These are phyloP conservation scores for Tanytarsus gracilentus DNA, from an alignment of 2,888 invertebrate genomes.

Conservation along the genomic window DNA sequence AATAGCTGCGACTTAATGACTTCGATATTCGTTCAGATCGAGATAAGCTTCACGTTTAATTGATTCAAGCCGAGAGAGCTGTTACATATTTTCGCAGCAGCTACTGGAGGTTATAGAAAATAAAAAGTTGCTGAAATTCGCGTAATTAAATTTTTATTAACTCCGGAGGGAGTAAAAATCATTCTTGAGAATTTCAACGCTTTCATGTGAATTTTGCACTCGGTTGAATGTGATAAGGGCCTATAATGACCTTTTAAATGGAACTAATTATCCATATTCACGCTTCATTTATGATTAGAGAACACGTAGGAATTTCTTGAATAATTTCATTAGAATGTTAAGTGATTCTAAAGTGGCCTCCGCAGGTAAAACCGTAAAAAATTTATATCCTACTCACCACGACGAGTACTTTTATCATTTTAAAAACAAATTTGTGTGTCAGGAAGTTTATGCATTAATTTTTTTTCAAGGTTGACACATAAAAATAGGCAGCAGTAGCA, in stretches of 20 bases:
- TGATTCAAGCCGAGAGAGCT: background rate
- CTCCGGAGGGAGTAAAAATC: background rate
- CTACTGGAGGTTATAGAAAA: background rate
- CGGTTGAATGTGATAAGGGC: background rate
- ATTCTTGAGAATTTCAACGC: conserved; percentile 11
- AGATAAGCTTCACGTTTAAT: background rate
- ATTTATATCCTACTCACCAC: background rate
- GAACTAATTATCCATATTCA: conserved; percentile 22
- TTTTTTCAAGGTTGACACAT: background rate
- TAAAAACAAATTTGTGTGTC: background rate
- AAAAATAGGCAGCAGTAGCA: background rate
- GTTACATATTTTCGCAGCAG: background rate
- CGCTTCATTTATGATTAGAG: conserved; percentile 19
- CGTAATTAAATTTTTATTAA: conserved; percentile 5
- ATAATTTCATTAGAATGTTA: background rate
- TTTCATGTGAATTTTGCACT: background rate
- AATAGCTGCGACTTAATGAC: background rate
- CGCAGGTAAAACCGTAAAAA: background rate
- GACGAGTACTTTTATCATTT: background rate
- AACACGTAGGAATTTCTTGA: background rate
- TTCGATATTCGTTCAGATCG: too few species aligned
- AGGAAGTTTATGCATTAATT: background rate
- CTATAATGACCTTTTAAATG: conserved; percentile 21
- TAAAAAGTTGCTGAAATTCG: conserved; percentile 9
- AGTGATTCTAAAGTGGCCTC: conserved; percentile 8